phyloP scores from a whole-genome alignment of 1,140 invertebrate species.

The Hylaeus anthracinus region DNA sequence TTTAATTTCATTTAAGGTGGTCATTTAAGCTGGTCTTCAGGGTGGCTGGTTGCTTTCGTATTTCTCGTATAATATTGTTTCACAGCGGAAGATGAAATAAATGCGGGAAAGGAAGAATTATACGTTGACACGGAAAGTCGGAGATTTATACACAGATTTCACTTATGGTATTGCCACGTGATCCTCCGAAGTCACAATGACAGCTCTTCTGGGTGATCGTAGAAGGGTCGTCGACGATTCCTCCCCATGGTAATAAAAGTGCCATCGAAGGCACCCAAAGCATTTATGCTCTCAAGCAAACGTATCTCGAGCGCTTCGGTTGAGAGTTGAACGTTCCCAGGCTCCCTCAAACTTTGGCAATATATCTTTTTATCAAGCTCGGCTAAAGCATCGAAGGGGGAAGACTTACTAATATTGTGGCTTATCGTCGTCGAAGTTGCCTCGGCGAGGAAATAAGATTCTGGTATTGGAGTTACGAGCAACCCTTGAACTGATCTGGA shows the following conservation, averaged over 20 bases:
- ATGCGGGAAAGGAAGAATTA: background rate
- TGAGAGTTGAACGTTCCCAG: background rate
- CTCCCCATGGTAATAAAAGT: constrained; percentile 60
- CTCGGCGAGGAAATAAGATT: background rate
- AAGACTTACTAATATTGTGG: constrained; percentile 39
- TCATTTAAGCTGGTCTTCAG: too few species aligned
- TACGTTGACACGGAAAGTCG: background rate
- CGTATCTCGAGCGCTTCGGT: background rate
- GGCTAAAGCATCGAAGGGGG: constrained; percentile 5
- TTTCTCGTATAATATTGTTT: too few species aligned
- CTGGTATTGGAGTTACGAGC: background rate
- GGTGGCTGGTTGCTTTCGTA: too few species aligned
- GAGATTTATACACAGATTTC: background rate
- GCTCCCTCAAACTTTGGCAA: constrained; percentile 30
- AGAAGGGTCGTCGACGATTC: constrained; percentile 31
- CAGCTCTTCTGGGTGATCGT: background rate
- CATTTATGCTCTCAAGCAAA: constrained; percentile 25
- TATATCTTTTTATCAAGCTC: constrained; percentile 45
- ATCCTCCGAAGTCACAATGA: background rate
- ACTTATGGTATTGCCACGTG: background rate
- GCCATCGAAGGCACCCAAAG: constrained; percentile 50
- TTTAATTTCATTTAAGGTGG: too few species aligned
- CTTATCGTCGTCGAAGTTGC: constrained; percentile 18
- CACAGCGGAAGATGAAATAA: too few species aligned
- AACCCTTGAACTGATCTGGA: background rate